These are phyloP conservation scores for Mobula birostris DNA, from an alignment of 2,113 vertebrate species.

Conservation along the genomic window DNA sequence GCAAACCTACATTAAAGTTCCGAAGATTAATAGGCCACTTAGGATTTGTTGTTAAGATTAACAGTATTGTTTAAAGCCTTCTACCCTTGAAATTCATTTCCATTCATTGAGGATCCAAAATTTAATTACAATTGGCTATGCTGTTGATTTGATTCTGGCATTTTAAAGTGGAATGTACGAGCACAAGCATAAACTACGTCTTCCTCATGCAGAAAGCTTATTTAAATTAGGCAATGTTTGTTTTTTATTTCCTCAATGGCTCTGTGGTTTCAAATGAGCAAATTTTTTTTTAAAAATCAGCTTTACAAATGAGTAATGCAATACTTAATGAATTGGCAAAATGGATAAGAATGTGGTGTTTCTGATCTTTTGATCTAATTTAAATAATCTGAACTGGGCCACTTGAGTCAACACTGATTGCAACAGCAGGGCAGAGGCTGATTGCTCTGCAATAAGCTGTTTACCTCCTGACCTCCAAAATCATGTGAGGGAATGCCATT, in stretches of 20 bases:
- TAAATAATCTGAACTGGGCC: background rate
- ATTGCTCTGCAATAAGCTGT: background rate
- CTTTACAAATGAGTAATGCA: background rate
- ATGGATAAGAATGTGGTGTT: background rate
- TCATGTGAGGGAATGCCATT: background rate
- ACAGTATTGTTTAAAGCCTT: background rate
- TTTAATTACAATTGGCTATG: background rate
- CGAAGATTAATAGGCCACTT: background rate
- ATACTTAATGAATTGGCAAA: no score
- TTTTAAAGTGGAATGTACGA: background rate
- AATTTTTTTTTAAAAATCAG: background rate
- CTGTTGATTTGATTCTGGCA: constrained; percentile 15
- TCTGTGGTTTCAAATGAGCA: background rate
- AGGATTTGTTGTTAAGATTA: background rate
- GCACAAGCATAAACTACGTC: background rate
- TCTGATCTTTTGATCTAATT: background rate
- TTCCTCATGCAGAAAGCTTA: background rate
- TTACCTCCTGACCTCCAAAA: background rate
- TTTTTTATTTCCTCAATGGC: background rate
- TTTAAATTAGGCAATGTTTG: constrained; percentile 13
- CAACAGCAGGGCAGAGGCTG: background rate
- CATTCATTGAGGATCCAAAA: background rate
- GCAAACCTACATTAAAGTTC: background rate
- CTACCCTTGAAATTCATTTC: background rate
- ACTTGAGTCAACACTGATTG: background rate